Evolutionary conservation across 2,888 invertebrate genomes (phyloP).

Genomic region (Shargacucullia verbasci): DNA sequence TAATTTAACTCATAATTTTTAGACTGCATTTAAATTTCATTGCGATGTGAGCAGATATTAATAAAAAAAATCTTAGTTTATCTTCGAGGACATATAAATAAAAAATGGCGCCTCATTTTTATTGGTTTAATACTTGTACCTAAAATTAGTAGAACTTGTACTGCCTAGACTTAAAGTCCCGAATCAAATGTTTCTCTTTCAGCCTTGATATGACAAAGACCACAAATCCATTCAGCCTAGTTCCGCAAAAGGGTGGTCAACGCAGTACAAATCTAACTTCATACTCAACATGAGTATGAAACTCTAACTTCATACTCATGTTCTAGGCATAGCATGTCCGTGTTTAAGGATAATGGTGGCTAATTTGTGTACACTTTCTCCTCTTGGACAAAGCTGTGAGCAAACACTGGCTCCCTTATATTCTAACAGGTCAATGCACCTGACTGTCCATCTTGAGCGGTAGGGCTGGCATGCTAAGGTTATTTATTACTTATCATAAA

Average conservation of each 20-base stretch:
- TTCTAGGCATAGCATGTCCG: background rate
- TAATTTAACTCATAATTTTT: no score
- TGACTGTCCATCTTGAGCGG: slow-evolving; percentile 18
- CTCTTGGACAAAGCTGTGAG: slow-evolving; percentile 36
- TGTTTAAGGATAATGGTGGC: slow-evolving; percentile 35
- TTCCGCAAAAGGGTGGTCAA: slow-evolving; percentile 21
- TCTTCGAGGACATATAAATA: no score
- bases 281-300: slow-evolving; percentile 10
- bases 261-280: slow-evolving; percentile 14
- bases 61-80: no score
- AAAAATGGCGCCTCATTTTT: no score
- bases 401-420: slow-evolving; percentile 51
- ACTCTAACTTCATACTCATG: no score
- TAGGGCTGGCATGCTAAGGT: slow-evolving; percentile 32
- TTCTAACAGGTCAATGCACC: slow-evolving; percentile 50
- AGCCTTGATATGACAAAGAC: no score
- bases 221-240: slow-evolving; percentile 27
- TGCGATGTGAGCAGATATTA: no score
- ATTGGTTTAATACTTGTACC: no score
- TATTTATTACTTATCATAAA: background rate
- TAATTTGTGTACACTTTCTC: slow-evolving; percentile 55
- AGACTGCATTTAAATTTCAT: no score
- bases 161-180: no score
- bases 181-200: no score
- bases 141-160: no score